Conservation (phyloP, 2,797 vertebrate genomes). For the Scyliorhinus canicula region DNA sequence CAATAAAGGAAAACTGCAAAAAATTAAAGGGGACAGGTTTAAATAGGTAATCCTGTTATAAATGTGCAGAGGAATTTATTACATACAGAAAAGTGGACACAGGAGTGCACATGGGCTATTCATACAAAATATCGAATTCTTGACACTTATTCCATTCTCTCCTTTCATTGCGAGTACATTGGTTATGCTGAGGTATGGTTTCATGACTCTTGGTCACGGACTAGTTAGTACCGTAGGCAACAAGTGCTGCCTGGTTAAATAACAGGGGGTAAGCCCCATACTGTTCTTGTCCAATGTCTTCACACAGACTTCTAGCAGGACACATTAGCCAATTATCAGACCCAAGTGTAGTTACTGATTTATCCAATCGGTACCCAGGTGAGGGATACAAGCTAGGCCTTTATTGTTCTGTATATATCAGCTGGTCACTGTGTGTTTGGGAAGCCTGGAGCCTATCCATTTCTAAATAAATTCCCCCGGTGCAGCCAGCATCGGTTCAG, state of each 20-base stretch:
- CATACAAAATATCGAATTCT: too few species aligned
- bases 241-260: neutral
- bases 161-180: neutral
- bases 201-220: neutral
- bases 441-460: neutral
- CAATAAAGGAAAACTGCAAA: neutral
- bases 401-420: neutral
- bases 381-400: neutral
- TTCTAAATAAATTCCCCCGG: neutral
- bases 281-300: neutral
- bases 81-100: neutral
- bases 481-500: neutral
- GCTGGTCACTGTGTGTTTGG: neutral
- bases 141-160: neutral
- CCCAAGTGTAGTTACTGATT: neutral
- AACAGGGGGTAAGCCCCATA: neutral
- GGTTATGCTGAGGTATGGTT: neutral
- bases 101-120: too few species aligned
- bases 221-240: neutral
- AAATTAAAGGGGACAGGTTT: neutral
- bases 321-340: neutral
- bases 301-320: neutral
- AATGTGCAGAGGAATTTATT: neutral
- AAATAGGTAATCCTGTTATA: neutral
- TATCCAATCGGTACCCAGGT: neutral